phyloP scores from a whole-genome alignment of 1,140 invertebrate species.

The Habropoda laboriosa region DNA sequence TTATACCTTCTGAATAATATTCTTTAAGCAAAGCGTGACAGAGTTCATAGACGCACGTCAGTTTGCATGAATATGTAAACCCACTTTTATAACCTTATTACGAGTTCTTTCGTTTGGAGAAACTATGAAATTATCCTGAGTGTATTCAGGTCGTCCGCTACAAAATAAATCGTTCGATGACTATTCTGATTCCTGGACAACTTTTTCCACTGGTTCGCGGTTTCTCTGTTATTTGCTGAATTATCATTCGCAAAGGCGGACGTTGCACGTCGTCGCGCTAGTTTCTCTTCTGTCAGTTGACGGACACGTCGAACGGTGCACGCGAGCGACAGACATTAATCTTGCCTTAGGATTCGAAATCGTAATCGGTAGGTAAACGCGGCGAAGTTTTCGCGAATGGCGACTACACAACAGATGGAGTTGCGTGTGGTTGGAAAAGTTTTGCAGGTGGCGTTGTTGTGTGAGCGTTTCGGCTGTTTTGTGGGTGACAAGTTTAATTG shows the following conservation, averaged over 20 bases:
- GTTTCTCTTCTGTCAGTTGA: not conserved
- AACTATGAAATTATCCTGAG: constrained; percentile 4
- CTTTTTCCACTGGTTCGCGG: not conserved
- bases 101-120: constrained; percentile 20
- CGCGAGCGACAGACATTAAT: not conserved
- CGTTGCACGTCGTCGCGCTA: no score
- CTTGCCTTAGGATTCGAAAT: not conserved
- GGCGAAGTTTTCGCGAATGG: no score
- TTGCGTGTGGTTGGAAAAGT: not conserved
- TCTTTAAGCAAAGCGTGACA: no score
- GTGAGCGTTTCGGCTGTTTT: not conserved
- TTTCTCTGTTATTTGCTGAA: constrained; percentile 5
- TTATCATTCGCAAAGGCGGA: not conserved
- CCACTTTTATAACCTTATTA: no score
- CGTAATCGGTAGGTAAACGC: not conserved
- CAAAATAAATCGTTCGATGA: constrained; percentile 20
- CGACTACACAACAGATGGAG: no score
- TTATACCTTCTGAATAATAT: no score
- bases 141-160: constrained; percentile 17
- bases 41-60: no score
- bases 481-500: not conserved
- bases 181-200: constrained; percentile 3
- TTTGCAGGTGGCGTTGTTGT: no score
- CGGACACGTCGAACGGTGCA: not conserved
- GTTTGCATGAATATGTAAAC: no score